These are phyloP conservation scores for Eidolon helvum DNA, from an alignment of 2,113 vertebrate species.

Conservation along the genomic window DNA sequence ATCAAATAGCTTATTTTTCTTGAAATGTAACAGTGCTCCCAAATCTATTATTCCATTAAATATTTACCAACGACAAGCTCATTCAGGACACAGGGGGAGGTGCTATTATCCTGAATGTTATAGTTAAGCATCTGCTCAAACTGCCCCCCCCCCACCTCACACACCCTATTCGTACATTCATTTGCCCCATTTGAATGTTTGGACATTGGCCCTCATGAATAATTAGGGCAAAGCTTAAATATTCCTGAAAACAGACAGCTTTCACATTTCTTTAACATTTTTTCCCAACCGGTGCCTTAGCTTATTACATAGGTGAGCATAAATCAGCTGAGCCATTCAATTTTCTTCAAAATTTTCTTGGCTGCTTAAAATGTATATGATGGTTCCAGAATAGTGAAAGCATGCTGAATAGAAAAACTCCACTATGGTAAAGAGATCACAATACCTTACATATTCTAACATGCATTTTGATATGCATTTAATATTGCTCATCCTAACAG, in stretches of 20 bases:
- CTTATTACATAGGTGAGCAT: conserved; percentile 58
- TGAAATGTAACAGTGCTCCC: not conserved
- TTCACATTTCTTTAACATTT: conserved; percentile 65
- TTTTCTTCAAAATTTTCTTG: conserved; percentile 48
- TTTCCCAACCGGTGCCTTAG: conserved; percentile 1
- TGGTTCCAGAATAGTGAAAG: not conserved
- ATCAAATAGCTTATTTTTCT: not conserved
- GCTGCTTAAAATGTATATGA: conserved; percentile 62
- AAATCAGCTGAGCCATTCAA: conserved; percentile 62
- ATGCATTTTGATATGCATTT: not conserved
- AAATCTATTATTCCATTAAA: conserved; percentile 8
- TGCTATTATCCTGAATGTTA: not conserved
- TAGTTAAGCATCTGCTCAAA: not conserved
- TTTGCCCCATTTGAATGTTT: conserved; percentile 27
- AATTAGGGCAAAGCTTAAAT: conserved; percentile 60
- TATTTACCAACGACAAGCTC: not conserved
- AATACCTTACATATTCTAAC: not conserved
- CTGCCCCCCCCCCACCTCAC: too few relatives aligned
- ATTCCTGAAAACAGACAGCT: conserved; percentile 44
- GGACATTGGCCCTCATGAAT: conserved; percentile 47
- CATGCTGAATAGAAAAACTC: not conserved
- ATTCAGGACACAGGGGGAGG: not conserved
- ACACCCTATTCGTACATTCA: not conserved
- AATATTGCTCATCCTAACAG: not conserved
- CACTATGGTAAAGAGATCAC: not conserved